Conservation (phyloP, 2,797 vertebrate species). For the Galago senegalensis region DNA sequence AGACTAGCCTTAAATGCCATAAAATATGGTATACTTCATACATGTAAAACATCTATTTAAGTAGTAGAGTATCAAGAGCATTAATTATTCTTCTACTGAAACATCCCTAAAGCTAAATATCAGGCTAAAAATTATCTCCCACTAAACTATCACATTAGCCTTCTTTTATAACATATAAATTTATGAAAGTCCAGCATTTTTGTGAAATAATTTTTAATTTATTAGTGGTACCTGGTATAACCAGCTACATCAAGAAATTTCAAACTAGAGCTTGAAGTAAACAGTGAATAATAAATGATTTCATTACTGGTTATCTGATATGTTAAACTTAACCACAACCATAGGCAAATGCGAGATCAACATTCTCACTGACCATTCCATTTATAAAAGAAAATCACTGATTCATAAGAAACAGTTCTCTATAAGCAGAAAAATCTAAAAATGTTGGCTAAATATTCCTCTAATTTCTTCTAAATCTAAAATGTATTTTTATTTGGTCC, state of each 20-base stretch:
- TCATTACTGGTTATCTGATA: conserved; percentile 23
- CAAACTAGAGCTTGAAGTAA: not conserved
- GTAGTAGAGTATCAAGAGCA: conserved; percentile 32
- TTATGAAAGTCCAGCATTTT: conserved; percentile 21
- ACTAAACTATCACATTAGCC: not conserved
- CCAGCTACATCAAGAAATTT: conserved; percentile 22
- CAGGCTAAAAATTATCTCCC: conserved; percentile 19
- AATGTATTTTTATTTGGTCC: conserved; percentile 20
- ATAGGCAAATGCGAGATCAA: not conserved
- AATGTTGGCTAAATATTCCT: not conserved
- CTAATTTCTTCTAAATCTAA: not conserved
- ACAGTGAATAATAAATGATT: not conserved
- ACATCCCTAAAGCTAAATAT: conserved; percentile 10
- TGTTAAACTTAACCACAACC: not conserved
- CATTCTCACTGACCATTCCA: not conserved
- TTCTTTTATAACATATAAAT: conserved; percentile 3
- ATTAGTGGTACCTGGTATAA: not conserved
- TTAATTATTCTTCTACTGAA: not conserved
- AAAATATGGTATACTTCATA: not conserved
- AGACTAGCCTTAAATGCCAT: conserved; percentile 7
- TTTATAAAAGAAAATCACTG: conserved; percentile 26
- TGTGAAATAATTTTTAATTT: conserved; percentile 51
- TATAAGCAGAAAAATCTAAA: conserved; percentile 4
- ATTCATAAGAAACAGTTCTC: conserved; percentile 36
- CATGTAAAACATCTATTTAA: not conserved